phyloP scores from a whole-genome alignment of 2,797 vertebrate genomes.

The Mustela erminea region DNA sequence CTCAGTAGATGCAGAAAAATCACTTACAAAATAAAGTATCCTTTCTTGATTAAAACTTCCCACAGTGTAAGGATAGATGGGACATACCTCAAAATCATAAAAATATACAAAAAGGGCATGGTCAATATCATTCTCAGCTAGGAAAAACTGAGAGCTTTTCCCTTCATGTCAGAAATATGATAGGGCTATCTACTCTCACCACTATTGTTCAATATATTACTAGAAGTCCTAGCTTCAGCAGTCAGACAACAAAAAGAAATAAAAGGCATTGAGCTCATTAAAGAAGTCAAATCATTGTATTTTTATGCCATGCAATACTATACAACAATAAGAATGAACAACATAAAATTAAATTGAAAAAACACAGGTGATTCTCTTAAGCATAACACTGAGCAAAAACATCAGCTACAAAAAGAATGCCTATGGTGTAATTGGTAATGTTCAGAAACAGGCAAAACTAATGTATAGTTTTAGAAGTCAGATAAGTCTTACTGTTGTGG shows the following conservation, averaged over 20 bases:
- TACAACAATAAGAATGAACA: background rate
- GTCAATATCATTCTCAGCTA: background rate
- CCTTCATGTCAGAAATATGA: background rate
- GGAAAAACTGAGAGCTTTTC: background rate
- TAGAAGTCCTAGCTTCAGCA: background rate
- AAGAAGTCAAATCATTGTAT: background rate
- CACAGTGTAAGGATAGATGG: background rate
- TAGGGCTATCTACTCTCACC: background rate
- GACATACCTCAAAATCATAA: background rate
- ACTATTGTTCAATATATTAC: background rate
- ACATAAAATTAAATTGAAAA: background rate
- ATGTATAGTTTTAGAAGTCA: background rate
- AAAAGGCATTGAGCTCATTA: background rate
- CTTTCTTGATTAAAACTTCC: background rate
- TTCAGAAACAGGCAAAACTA: background rate
- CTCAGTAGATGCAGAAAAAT: no score
- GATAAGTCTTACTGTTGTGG: background rate
- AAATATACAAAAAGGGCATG: background rate
- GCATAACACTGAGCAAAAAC: background rate
- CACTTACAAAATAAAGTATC: no score
- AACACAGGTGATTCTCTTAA: background rate
- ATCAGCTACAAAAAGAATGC: background rate
- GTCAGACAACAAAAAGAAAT: background rate
- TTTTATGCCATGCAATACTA: background rate
- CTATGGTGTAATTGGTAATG: background rate